Base-by-base conservation (phyloP, 1,140 invertebrate genomes). In the Helicoverpa zea region DNA sequence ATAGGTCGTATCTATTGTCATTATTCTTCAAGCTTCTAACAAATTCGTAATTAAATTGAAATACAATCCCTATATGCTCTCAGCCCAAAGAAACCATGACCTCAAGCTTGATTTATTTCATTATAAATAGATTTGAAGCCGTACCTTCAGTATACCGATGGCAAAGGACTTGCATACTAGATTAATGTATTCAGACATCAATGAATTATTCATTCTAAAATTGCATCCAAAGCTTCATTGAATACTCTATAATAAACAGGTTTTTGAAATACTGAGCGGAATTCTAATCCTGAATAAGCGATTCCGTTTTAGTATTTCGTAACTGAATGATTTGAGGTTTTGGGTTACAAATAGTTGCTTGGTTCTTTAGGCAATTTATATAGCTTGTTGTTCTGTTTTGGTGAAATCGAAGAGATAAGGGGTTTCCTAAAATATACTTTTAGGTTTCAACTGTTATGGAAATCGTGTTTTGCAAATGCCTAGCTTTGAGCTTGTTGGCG, bases 281-380 rank as follows among this genome's bases (percentile, higher is more conserved):
- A 68, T 68, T 68, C 64, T 68, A 68, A 68, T 72, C 68, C 68
- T 49, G 49, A 54, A 72, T 72, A 72, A 70, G 35, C 49, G 68
- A 72, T 54, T 72, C 18, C 68, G 49, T 54, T 72, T 52, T 52
- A 52, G n/a, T 72, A 52, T 72, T 72, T 72, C 68, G 68, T 72
- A 72, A 72, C 23, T 72, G 35, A 43, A 43, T 43, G 35, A 43
- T 43, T 72, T 66, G 43, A 66, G 30, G 43, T n/a, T n/a, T 16
- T 16, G 16, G 10, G 23, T 59, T 18, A 18, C 35, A 43, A 43
- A 43, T 9, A 43, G 35, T 43, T 7, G 35, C 9, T 43, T 43
- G 35, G 35, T 43, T 43, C 35, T 43, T 43, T 43, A 9, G 35
- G 35, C 35, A 7, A 43, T 43, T 43, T 43, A 43, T 43, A 43